Percentiles rank a stretch among this genome's conserved stretches.
These are phyloP conservation scores for Drosophila sucinea DNA, from an alignment of 1,140 invertebrate species.

Conservation along the genomic window DNA sequence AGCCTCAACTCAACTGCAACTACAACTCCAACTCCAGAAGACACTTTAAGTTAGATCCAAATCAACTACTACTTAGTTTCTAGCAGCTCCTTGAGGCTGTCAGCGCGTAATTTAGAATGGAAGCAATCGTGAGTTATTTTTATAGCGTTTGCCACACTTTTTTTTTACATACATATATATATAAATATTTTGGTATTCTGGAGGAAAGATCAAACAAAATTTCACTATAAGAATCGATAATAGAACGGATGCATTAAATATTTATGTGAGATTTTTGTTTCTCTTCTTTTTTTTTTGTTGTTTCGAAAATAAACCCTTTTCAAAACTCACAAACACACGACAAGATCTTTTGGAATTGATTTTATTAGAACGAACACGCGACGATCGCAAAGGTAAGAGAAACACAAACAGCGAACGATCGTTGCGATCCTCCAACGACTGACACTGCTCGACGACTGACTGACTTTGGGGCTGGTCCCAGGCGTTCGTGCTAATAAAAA, in stretches of 20 bases:
- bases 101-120: slow-evolving; percentile 64
- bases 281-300: background rate
- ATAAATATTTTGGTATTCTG: slow-evolving; percentile 31
- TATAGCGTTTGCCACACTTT: slow-evolving; percentile 63
- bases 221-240: slow-evolving; percentile 69
- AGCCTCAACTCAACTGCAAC: slow-evolving; percentile 5
- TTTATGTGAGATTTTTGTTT: slow-evolving; percentile 9
- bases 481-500: slow-evolving; percentile 78
- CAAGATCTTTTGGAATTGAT: slow-evolving; percentile 63
- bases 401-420: too few species aligned
- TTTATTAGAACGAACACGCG: slow-evolving; percentile 70
- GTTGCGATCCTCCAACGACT: slow-evolving; percentile 57
- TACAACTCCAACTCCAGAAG: slow-evolving; percentile 28
- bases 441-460: slow-evolving; percentile 61
- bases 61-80: slow-evolving; percentile 29
- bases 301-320: slow-evolving; percentile 13
- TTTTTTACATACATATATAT: slow-evolving; percentile 33
- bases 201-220: slow-evolving; percentile 66
- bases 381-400: slow-evolving; percentile 1
- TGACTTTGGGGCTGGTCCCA: slow-evolving; percentile 40
- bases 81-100: slow-evolving; percentile 69
- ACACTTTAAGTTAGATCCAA: slow-evolving; percentile 31
- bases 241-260: slow-evolving; percentile 75
- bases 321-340: slow-evolving; percentile 49
- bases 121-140: slow-evolving; percentile 71